Evolutionary conservation across 2,888 invertebrate species (phyloP), one percentile per base, ranked within the genome.

Genomic region (Cephus rjabovi): DNA sequence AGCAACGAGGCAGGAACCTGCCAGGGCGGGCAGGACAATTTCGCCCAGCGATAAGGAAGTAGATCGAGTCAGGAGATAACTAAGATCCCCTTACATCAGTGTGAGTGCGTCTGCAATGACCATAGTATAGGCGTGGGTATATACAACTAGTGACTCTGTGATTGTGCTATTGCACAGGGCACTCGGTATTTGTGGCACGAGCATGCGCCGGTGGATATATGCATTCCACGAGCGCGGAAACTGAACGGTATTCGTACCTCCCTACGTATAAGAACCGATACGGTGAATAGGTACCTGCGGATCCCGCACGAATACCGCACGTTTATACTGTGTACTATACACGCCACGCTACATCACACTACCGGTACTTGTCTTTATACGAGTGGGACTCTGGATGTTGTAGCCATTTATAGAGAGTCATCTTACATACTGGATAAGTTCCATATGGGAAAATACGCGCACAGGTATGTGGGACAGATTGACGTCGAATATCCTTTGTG

Each of bases 1-100:
- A 84, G 84, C 89, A 90, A 90, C 90, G 90, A 90, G 89, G 88
- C 89, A 90, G 88, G 56, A 56, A 84, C 84, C 87, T 88, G 88
- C 86, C 87, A 87, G 84, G 83, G 86, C 86, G 86, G 84, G 82
- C 88, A 87, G 89, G 88, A 90, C 90, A 89, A 90, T 90, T 90
- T 89, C 89, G 86, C 56, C 23, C 86, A 84, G 84, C 89, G 90
- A 90, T 90, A 90, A 90, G 89, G 88, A 89, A 90, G 88, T 89
- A 90, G 90, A 90, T 90, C 87, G 85, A 86, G 85, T 81, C 83
- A 79, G 79, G 79, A 89, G 89, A 90, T 90, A 90, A 71, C 33
- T 56, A 56, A 56, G 56, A 56, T 56, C 56, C 56, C 23, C 56
- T 56, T 56, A 56, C 56, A 23, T 56, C 56, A 56, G 56, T 56